These are phyloP conservation scores for Pempheris klunzingeri DNA, from an alignment of 2,797 vertebrate species.

Conservation along the genomic window DNA sequence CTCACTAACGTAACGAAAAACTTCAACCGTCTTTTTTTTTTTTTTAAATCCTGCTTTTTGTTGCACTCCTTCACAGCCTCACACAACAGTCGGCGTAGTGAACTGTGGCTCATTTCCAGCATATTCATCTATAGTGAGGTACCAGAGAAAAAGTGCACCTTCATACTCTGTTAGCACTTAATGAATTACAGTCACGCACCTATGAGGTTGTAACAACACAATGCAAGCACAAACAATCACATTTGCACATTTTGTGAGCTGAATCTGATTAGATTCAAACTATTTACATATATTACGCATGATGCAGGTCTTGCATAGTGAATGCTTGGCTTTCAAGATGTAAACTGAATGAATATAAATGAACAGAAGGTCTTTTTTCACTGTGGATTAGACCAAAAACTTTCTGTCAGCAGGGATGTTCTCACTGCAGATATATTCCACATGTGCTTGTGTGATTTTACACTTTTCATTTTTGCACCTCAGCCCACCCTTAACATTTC, in stretches of 20 bases:
- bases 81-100: conserved; percentile 38
- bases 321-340: neutral
- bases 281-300: conserved; percentile 16
- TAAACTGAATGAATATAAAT: neutral
- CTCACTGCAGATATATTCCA: neutral
- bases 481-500: conserved; percentile 5
- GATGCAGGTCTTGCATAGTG: conserved; percentile 3
- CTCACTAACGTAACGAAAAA: conserved; percentile 6
- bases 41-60: conserved; percentile 16
- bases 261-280: conserved; percentile 9
- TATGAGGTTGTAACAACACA: neutral
- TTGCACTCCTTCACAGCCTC: neutral
- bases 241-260: neutral
- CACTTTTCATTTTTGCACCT: neutral
- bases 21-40: conserved; percentile 4
- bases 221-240: conserved; percentile 19
- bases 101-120: conserved; percentile 33
- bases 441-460: neutral
- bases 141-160: conserved; percentile 13
- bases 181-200: conserved; percentile 48
- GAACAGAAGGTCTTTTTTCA: neutral
- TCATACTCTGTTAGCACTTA: conserved; percentile 36
- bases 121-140: conserved; percentile 19
- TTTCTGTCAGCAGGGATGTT: neutral
- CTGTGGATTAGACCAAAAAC: neutral